These are phyloP conservation scores for Chydorus sphaericus DNA, from an alignment of 2,888 invertebrate species.

Conservation along the genomic window DNA sequence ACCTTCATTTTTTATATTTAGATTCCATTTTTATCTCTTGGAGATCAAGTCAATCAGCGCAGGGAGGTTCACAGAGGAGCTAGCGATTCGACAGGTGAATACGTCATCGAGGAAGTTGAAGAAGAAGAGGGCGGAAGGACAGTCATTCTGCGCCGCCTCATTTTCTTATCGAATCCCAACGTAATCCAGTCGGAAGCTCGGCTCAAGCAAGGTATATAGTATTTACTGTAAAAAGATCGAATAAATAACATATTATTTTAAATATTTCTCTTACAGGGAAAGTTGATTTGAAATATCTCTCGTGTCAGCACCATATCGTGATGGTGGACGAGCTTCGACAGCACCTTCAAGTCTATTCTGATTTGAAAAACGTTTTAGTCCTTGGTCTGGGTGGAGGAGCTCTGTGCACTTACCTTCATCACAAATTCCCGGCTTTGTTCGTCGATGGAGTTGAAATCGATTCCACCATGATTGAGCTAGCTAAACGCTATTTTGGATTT, in stretches of 20 bases:
- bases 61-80: slow-evolving; percentile 49
- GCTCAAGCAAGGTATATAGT: slow-evolving; percentile 4
- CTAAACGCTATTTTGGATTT: slow-evolving; percentile 67
- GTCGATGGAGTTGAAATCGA: slow-evolving; percentile 73
- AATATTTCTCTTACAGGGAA: too few relatives aligned
- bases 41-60: slow-evolving; percentile 64
- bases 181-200: slow-evolving; percentile 58
- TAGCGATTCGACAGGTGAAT: slow-evolving; percentile 68
- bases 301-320: slow-evolving; percentile 66
- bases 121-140: slow-evolving; percentile 35
- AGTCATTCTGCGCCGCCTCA: slow-evolving; percentile 53
- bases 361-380: slow-evolving; percentile 36
- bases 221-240: too few relatives aligned
- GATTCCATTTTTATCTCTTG: slow-evolving; percentile 78
- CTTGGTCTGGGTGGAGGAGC: slow-evolving; percentile 89
- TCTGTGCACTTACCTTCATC: slow-evolving; percentile 67
- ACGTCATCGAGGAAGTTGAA: slow-evolving; percentile 74
- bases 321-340: slow-evolving; percentile 60
- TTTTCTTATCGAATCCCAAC: slow-evolving; percentile 70
- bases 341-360: slow-evolving; percentile 28
- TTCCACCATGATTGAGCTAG: slow-evolving; percentile 64
- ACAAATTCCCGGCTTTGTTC: slow-evolving; percentile 45
- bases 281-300: slow-evolving; percentile 54
- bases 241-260: too few relatives aligned
- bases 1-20: slow-evolving; percentile 31